A percentile compares a stretch with the other conserved stretches of the same genome.
Conservation (phyloP, 1,140 invertebrate species). For the Bombus consobrinus region DNA sequence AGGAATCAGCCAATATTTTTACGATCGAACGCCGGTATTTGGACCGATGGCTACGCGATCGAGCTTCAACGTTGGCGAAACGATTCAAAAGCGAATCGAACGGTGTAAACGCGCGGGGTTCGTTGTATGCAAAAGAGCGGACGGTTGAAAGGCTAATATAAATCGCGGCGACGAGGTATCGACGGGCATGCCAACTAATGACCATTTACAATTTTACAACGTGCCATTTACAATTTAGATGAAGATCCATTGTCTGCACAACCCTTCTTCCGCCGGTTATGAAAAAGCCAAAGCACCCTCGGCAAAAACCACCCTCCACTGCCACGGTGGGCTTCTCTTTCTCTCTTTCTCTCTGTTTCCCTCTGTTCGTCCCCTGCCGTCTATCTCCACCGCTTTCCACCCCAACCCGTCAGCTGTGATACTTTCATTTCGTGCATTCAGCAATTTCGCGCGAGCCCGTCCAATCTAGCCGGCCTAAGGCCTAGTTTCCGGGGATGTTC, state of each 20-base stretch:
- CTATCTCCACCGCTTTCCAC: conserved; percentile 5
- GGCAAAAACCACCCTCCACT: conserved; percentile 38
- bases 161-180: conserved; percentile 41
- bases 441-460: conserved; percentile 62
- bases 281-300: conserved; percentile 71
- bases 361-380: neutral
- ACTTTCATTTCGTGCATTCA: conserved; percentile 76
- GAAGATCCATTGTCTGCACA: conserved; percentile 72
- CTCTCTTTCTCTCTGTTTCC: neutral
- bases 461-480: conserved; percentile 42
- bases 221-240: conserved; percentile 79
- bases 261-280: conserved; percentile 73
- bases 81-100: conserved; percentile 30
- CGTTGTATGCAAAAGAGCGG: conserved; percentile 43
- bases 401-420: conserved; percentile 73
- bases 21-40: neutral
- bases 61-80: too few species aligned
- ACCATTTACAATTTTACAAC: conserved; percentile 75
- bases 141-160: conserved; percentile 28
- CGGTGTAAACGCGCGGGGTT: neutral
- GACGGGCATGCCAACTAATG: conserved; percentile 47
- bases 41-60: too few species aligned
- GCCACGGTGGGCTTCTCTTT: neutral
- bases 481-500: conserved; percentile 58
- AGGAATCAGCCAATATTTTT: neutral